Evolutionary conservation across 2,113 vertebrate species (phyloP), one percentile per base, ranked within the genome.

Genomic region (Podarcis raffonei): DNA sequence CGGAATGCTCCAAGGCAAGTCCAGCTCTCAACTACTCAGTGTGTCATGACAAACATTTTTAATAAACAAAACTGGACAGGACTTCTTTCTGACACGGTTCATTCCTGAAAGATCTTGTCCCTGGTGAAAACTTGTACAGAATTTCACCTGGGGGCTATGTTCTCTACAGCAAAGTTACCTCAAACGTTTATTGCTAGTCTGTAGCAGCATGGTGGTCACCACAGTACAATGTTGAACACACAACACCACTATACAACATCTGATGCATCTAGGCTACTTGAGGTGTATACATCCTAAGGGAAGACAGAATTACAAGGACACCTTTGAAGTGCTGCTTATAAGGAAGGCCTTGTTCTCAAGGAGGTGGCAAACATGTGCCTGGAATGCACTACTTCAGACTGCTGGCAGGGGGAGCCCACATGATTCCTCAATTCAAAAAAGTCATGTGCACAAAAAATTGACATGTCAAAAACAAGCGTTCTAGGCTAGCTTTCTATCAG

Each of bases 221-320:
- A 69, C 4, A 76, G 25, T 9, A 7, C 0, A 0, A 42, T 42
- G 48, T 59, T 57, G 89, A 65, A 75, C 57, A 30, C 39, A 83
- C 53, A 37, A 75, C 42, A 7, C 5, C n/a, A 30, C 25, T 20
- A 86, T 57, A 75, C 78, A 32, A 87, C 71, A 48, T 59, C 69
- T 32, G 20, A 22, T 81, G 59, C 82, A 83, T n/a, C 30, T 35
- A 79, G 48, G 81, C 25, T 5, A 59, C 0, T 1, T 23, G 48
- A 69, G 65, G 85, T 62, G 68, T 30, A 57, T 69, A 1, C 1
- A 39, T 68, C 81, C 59, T 89, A 92, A 92, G 85, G 77, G 91
- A 87, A 89, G 83, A 89, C 83, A 81, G 83, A 90, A 92, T 42
- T 25, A 88, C 79, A 87, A 92, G 92, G 86, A 92, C 39, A 81